Evolutionary conservation across 1,140 invertebrate species (phyloP).

Genomic region (Drosophila saltans): DNA sequence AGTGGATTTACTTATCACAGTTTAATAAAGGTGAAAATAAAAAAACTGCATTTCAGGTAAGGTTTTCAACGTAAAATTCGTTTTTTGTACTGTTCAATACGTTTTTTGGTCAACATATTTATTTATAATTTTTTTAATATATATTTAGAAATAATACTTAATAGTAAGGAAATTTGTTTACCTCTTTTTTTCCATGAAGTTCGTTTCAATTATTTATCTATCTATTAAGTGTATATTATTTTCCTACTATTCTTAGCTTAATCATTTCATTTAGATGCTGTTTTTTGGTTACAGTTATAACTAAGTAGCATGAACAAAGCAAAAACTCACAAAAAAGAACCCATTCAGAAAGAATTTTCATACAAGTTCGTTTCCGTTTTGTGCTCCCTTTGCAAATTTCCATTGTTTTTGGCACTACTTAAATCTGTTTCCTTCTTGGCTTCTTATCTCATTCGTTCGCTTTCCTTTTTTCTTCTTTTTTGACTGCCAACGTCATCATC

Average conservation of each 20-base stretch:
- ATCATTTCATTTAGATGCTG: neutral
- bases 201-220: neutral
- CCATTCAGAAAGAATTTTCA: slow-evolving; percentile 17
- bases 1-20: no score
- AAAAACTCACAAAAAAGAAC: slow-evolving; percentile 22
- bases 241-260: neutral
- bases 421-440: slow-evolving; percentile 68
- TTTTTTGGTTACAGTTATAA: slow-evolving; percentile 46
- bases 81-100: no score
- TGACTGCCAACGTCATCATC: slow-evolving; percentile 1
- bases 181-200: no score
- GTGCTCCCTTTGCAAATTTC: slow-evolving; percentile 28
- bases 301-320: slow-evolving; percentile 59
- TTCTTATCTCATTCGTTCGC: slow-evolving; percentile 58
- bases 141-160: no score
- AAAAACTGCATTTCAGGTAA: no score
- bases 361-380: neutral
- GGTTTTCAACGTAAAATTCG: no score
- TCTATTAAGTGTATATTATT: neutral
- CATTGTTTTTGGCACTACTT: slow-evolving; percentile 70
- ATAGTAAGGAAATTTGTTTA: no score
- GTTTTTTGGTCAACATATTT: no score
- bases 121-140: no score
- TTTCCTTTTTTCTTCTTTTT: slow-evolving; percentile 24
- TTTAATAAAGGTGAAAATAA: no score